Conservation (phyloP, 1,140 invertebrate species). For the Pogonomyrmex californicus region DNA sequence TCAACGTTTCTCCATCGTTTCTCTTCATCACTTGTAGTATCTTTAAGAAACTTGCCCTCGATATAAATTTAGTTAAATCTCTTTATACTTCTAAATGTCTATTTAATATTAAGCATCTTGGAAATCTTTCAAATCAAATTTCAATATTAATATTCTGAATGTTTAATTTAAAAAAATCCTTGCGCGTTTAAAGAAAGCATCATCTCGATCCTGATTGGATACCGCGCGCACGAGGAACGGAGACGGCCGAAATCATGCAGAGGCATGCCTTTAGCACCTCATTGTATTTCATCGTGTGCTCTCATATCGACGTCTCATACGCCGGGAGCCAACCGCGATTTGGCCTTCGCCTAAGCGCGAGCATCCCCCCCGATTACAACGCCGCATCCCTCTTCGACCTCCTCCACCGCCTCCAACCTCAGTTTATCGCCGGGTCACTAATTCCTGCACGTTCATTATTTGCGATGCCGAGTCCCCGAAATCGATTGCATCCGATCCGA, state of each 20-base stretch:
- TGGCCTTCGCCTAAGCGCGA: slow-evolving; percentile 34
- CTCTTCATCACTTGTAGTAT: background rate
- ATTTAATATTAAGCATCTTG: background rate
- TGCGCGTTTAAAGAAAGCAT: too few relatives aligned
- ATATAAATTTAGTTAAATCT: background rate
- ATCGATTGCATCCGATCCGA: background rate
- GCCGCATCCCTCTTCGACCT: background rate
- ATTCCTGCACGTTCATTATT: slow-evolving; percentile 40
- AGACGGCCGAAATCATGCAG: background rate
- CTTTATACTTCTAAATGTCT: background rate
- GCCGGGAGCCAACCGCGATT: background rate
- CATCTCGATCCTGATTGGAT: background rate
- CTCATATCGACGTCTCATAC: slow-evolving; percentile 17
- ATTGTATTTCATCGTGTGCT: background rate
- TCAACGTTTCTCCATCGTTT: background rate
- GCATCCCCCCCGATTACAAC: slow-evolving; percentile 48
- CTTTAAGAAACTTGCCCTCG: background rate
- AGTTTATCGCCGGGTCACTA: slow-evolving; percentile 39
- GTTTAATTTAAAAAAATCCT: background rate
- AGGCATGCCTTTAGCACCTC: background rate
- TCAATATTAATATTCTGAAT: background rate
- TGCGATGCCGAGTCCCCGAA: background rate
- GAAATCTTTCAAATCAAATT: background rate
- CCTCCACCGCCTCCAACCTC: background rate
- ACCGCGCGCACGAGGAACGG: background rate